These are phyloP conservation scores for Meteorus colon DNA, from an alignment of 2,888 invertebrate genomes.

Conservation along the genomic window DNA sequence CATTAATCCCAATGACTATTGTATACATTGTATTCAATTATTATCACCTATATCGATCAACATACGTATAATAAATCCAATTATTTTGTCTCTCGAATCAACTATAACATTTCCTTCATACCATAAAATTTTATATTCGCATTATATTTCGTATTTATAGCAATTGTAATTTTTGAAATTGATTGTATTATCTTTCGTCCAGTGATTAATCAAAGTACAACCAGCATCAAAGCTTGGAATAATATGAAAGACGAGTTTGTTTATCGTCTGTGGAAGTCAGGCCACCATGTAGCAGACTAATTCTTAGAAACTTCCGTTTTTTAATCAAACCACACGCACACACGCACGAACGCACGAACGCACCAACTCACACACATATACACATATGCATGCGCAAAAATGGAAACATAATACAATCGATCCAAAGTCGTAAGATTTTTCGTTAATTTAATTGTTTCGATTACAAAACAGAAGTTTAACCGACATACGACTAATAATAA, in stretches of 20 bases:
- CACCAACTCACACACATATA: slow-evolving; percentile 52
- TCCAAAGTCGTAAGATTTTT: no score
- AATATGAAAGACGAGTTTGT: slow-evolving; percentile 63
- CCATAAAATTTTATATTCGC: no score
- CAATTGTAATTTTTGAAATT: slow-evolving; percentile 46
- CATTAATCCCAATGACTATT: no score
- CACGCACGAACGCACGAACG: no score
- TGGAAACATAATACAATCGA: neutral
- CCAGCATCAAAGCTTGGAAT: slow-evolving; percentile 68
- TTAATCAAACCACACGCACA: slow-evolving; percentile 62
- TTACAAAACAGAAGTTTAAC: neutral
- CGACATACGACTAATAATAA: neutral
- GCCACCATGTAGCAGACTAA: slow-evolving; percentile 50
- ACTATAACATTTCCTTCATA: no score
- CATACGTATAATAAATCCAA: no score
- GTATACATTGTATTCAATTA: no score
- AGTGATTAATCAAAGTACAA: slow-evolving; percentile 69
- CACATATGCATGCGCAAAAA: neutral
- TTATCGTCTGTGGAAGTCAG: slow-evolving; percentile 59
- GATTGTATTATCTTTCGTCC: slow-evolving; percentile 60
- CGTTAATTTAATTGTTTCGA: no score
- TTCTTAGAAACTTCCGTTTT: slow-evolving; percentile 62
- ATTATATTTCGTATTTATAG: no score
- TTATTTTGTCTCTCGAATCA: no score
- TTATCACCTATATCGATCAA: no score